phyloP scores from a whole-genome alignment of 2,888 invertebrate species.

The Cistogaster globosa region DNA sequence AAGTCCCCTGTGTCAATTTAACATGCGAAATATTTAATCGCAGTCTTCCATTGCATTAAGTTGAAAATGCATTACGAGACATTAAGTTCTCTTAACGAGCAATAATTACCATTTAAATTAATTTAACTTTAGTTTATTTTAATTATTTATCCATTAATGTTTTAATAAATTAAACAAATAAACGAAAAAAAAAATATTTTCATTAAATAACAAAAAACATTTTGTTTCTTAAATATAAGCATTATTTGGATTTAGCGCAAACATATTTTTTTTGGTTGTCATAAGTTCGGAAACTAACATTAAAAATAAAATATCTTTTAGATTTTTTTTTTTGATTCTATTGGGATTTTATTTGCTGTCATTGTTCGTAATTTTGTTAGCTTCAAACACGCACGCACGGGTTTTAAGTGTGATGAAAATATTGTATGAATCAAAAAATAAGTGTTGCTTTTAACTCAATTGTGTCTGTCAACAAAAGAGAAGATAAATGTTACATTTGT shows the following conservation, averaged over 20 bases:
- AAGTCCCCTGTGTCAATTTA: too few relatives aligned
- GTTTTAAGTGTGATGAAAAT: slow-evolving; percentile 32
- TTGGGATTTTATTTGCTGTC: slow-evolving; percentile 3
- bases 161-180: too few relatives aligned
- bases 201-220: slow-evolving; percentile 31
- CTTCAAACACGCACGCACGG: background rate
- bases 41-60: too few relatives aligned
- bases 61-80: too few relatives aligned
- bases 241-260: slow-evolving; percentile 5
- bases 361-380: background rate
- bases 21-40: too few relatives aligned
- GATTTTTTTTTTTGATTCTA: slow-evolving; percentile 13
- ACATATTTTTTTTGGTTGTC: background rate
- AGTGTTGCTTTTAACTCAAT: slow-evolving; percentile 70
- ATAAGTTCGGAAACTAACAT: too few relatives aligned
- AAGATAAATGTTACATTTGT: slow-evolving; percentile 65
- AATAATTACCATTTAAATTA: too few relatives aligned
- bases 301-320: slow-evolving; percentile 1
- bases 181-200: too few relatives aligned
- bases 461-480: slow-evolving; percentile 67
- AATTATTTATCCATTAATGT: too few relatives aligned
- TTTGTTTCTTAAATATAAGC: slow-evolving; percentile 38
- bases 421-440: slow-evolving; percentile 53
- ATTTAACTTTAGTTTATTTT: too few relatives aligned
- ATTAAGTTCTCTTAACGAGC: too few relatives aligned